These are phyloP conservation scores for Ramazzottius varieornatus DNA, from an alignment of 2,888 invertebrate genomes.

Conservation along the genomic window DNA sequence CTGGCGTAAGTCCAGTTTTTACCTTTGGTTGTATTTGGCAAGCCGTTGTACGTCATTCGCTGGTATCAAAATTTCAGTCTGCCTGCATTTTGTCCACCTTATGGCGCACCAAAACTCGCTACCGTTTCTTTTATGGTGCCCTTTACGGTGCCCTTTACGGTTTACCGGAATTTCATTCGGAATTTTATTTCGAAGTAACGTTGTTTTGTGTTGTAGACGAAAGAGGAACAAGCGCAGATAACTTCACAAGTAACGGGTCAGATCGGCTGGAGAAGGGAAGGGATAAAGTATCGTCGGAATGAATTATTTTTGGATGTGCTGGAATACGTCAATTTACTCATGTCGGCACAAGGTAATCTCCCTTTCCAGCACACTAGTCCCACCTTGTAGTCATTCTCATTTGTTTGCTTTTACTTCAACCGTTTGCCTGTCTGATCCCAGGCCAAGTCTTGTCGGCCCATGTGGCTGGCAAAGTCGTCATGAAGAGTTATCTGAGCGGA, in stretches of 20 bases:
- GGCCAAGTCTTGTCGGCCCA: conserved; percentile 94
- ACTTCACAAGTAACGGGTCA: conserved; percentile 94
- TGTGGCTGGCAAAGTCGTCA: conserved; percentile 94
- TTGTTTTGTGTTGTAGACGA: conserved; percentile 37
- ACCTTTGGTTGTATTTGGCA: too few species aligned
- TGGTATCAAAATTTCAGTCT: too few species aligned
- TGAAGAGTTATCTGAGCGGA: conserved; percentile 97
- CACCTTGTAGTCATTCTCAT: too few species aligned
- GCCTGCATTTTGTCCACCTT: too few species aligned
- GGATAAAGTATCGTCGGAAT: conserved; percentile 92
- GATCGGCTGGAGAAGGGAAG: conserved; percentile 96
- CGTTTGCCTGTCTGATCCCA: too few species aligned
- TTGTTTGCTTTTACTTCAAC: too few species aligned
- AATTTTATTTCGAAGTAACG: neutral
- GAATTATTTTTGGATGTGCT: conserved; percentile 93
- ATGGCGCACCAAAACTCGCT: too few species aligned
- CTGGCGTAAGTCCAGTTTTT: conserved; percentile 27
- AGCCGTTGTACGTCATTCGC: too few species aligned
- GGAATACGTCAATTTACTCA: conserved; percentile 90
- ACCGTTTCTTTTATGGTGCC: neutral
- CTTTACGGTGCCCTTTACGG: neutral
- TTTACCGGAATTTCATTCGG: neutral
- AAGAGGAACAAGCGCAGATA: conserved; percentile 97
- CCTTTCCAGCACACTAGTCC: conserved; percentile 7
- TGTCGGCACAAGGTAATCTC: conserved; percentile 77